Percentiles rank a stretch among this genome's conserved stretches.
Conservation (phyloP, 2,113 vertebrate genomes). For the Cyprinodon tularosa region DNA sequence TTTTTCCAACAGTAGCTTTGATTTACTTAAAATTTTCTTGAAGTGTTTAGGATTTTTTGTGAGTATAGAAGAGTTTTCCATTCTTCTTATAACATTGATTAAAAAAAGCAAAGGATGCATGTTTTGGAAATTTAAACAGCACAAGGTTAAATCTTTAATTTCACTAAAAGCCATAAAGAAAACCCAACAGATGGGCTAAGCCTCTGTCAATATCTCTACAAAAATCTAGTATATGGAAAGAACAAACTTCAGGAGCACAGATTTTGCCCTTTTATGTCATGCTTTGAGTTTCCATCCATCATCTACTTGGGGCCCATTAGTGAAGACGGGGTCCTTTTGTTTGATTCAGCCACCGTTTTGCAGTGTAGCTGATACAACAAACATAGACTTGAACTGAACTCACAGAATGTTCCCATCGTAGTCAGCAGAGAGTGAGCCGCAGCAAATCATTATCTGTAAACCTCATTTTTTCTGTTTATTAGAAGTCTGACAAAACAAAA, state of each 20-base stretch:
- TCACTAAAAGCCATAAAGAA: neutral
- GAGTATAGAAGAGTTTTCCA: neutral
- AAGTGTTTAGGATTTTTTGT: neutral
- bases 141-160: neutral
- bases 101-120: neutral
- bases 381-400: neutral
- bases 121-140: neutral
- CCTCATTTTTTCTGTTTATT: neutral
- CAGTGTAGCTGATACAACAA: neutral
- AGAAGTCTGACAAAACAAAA: neutral
- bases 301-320: neutral
- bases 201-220: neutral
- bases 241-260: neutral
- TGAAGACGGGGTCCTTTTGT: neutral
- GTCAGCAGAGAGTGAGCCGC: neutral
- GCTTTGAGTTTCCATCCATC: slow-evolving; percentile 1
- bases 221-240: neutral
- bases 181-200: neutral
- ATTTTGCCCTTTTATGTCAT: neutral
- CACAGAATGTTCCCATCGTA: neutral
- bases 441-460: neutral
- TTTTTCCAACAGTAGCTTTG: slow-evolving; percentile 1
- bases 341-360: neutral
- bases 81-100: neutral
- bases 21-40: neutral